These are phyloP conservation scores for Drosophila arawakana DNA, from an alignment of 1,140 invertebrate genomes.

Conservation along the genomic window DNA sequence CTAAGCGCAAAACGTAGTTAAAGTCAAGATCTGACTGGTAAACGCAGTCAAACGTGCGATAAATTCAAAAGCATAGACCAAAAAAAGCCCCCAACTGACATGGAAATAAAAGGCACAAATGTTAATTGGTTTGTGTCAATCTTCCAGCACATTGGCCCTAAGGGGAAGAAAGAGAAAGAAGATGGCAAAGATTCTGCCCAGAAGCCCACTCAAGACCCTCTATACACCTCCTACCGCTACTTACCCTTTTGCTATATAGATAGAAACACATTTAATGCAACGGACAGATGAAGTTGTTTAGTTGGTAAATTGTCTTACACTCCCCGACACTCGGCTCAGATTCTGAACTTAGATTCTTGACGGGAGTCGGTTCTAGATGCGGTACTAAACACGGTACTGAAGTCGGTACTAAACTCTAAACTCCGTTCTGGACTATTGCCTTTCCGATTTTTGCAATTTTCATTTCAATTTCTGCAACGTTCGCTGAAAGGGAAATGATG, in stretches of 20 bases:
- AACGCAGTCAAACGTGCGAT: slow-evolving; percentile 83
- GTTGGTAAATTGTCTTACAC: slow-evolving; percentile 65
- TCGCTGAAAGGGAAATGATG: slow-evolving; percentile 81
- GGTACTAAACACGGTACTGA: slow-evolving; percentile 3
- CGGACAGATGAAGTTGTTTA: slow-evolving; percentile 79
- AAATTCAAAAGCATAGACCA: slow-evolving; percentile 75
- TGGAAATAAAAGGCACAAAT: slow-evolving; percentile 83
- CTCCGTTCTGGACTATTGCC: slow-evolving; percentile 43
- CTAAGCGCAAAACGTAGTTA: slow-evolving; percentile 81
- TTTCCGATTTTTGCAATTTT: slow-evolving; percentile 73
- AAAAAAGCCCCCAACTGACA: slow-evolving; percentile 46
- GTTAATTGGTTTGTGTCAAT: slow-evolving; percentile 85
- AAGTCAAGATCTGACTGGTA: slow-evolving; percentile 82
- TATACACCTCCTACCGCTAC: slow-evolving; percentile 3
- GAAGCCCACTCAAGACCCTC: slow-evolving; percentile 5
- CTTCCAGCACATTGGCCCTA: slow-evolving; percentile 54
- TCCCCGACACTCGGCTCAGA: slow-evolving; percentile 4
- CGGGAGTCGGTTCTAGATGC: background rate
- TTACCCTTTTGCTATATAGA: background rate
- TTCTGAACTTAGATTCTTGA: background rate
- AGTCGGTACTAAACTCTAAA: slow-evolving; percentile 14
- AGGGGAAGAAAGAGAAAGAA: background rate
- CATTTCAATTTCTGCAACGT: slow-evolving; percentile 76
- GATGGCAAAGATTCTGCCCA: slow-evolving; percentile 13
- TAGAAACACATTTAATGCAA: slow-evolving; percentile 69